phyloP scores from a whole-genome alignment of 2,113 vertebrate species.

The Catharus bicknelli region DNA sequence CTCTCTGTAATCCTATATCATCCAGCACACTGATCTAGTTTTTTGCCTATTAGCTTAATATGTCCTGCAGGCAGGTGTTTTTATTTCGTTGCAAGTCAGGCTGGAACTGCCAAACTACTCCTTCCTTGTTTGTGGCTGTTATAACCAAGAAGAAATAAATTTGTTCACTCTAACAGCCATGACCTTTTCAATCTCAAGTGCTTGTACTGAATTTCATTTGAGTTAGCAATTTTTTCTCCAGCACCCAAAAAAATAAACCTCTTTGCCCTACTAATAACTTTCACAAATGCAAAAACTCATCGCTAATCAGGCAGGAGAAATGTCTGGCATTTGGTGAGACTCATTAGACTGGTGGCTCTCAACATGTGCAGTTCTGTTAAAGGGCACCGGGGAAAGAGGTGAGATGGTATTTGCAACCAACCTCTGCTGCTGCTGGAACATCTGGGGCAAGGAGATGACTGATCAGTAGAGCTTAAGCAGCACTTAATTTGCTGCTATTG shows the following conservation, averaged over 20 bases:
- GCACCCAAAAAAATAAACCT: neutral
- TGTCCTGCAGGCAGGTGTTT: neutral
- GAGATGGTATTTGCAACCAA: neutral
- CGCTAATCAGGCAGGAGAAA: neutral
- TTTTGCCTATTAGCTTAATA: neutral
- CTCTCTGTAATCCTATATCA: neutral
- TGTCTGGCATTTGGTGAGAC: neutral
- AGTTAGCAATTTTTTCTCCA: neutral
- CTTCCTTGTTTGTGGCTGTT: neutral
- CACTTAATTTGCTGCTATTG: neutral
- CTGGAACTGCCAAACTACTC: neutral
- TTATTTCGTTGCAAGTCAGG: neutral
- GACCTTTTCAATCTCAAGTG: conserved; percentile 39
- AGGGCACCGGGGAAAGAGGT: neutral
- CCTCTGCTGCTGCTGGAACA: neutral
- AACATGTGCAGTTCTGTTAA: fast-evolving
- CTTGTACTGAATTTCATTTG: conserved; percentile 17
- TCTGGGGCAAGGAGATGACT: neutral
- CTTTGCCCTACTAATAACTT: conserved; percentile 21
- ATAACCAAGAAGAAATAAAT: neutral
- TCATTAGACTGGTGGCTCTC: neutral
- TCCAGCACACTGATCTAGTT: neutral
- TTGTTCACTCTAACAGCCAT: neutral
- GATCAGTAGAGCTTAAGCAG: neutral
- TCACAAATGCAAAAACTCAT: neutral